phyloP scores from a whole-genome alignment of 2,888 invertebrate species.

The Glomeris marginata region DNA sequence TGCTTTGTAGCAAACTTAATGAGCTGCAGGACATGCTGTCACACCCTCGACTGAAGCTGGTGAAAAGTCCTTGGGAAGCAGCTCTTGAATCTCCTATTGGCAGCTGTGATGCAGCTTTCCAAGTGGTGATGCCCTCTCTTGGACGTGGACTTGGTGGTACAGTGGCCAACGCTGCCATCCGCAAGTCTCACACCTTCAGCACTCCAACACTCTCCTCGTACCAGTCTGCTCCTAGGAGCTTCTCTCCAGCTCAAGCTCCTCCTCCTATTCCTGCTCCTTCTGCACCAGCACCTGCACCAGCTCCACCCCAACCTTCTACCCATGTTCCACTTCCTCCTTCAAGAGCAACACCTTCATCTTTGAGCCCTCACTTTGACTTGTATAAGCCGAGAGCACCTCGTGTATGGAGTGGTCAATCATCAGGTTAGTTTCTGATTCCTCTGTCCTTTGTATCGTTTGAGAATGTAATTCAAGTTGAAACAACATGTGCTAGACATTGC shows the following conservation, averaged over 20 bases:
- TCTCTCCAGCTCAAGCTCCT: not conserved
- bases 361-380: constrained; percentile 19
- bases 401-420: constrained; percentile 31
- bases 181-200: constrained; percentile 17
- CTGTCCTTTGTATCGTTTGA: too few relatives aligned
- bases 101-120: constrained; percentile 52
- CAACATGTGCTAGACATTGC: too few relatives aligned
- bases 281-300: constrained; percentile 3
- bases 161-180: constrained; percentile 23
- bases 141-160: constrained; percentile 20
- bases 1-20: constrained; percentile 13
- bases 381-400: constrained; percentile 37
- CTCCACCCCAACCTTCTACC: constrained; percentile 1
- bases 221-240: not conserved
- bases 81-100: constrained; percentile 45
- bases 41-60: constrained; percentile 34
- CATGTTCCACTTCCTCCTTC: constrained; percentile 7
- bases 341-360: constrained; percentile 13
- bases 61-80: constrained; percentile 55
- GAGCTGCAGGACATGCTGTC: constrained; percentile 7
- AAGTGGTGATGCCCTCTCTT: constrained; percentile 27
- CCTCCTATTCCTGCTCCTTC: constrained; percentile 2
- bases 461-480: too few relatives aligned
- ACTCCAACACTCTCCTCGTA: too few relatives aligned
- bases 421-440: too few relatives aligned